These are phyloP conservation scores for Laupala kohalensis DNA, from an alignment of 1,140 invertebrate species.

Conservation along the genomic window DNA sequence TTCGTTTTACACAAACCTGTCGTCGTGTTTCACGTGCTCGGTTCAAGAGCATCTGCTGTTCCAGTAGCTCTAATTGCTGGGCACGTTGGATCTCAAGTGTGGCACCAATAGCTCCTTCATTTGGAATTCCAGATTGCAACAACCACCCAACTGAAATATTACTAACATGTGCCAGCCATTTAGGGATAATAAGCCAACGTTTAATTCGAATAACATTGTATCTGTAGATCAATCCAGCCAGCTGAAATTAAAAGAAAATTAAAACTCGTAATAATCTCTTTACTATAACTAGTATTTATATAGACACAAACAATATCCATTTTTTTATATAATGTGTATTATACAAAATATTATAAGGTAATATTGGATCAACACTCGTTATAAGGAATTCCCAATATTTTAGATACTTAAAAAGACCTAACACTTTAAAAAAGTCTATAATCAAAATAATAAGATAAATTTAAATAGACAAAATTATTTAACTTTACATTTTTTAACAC, in stretches of 20 bases:
- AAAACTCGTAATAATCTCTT: too few relatives aligned
- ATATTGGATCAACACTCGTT: background rate
- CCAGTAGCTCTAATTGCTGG: conserved; percentile 35
- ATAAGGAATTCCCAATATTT: too few relatives aligned
- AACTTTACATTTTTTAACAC: too few relatives aligned
- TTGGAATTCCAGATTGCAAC: conserved; percentile 29
- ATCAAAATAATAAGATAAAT: too few relatives aligned
- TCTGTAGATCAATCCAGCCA: conserved; percentile 35
- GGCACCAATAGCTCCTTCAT: conserved; percentile 33
- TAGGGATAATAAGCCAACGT: conserved; percentile 29
- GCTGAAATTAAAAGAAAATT: conserved; percentile 26
- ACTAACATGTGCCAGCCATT: conserved; percentile 27
- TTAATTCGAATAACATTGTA: conserved; percentile 32
- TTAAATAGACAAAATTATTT: too few relatives aligned
- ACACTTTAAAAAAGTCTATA: too few relatives aligned
- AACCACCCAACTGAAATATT: conserved; percentile 30
- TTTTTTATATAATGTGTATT: background rate
- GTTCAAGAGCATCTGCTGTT: conserved; percentile 35
- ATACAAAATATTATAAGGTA: background rate
- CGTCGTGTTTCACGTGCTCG: conserved; percentile 23
- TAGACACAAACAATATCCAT: background rate
- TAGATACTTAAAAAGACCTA: too few relatives aligned
- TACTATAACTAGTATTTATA: background rate
- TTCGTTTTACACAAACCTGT: background rate
- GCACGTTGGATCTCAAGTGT: conserved; percentile 39